Evolutionary conservation across 2,797 vertebrate species (phyloP).

Genomic region (Microcaecilia unicolor): DNA sequence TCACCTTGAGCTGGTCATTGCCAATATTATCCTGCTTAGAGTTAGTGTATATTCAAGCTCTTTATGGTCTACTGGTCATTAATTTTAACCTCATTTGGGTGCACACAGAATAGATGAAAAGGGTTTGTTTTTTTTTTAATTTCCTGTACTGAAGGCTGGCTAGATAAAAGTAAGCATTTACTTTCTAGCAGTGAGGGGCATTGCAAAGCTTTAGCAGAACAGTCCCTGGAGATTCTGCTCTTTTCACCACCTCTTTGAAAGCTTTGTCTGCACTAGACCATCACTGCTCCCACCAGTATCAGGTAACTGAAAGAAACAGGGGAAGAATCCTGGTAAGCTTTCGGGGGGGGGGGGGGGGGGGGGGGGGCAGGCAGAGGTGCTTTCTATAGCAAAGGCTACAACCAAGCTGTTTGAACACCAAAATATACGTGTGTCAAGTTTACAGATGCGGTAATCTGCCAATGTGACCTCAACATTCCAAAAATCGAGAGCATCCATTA

Average conservation of each 20-base stretch:
- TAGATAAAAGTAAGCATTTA: no score
- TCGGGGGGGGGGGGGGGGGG: no score
- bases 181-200: no score
- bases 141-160: no score
- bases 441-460: slow-evolving; percentile 48
- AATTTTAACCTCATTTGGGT: no score
- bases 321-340: slow-evolving; percentile 24
- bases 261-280: slow-evolving; percentile 81
- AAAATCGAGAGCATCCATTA: slow-evolving; percentile 49
- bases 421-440: slow-evolving; percentile 48
- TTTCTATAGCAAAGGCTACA: slow-evolving; percentile 44
- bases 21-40: slow-evolving; percentile 35
- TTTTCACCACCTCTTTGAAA: slow-evolving; percentile 88
- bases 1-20: slow-evolving; percentile 31
- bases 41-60: no score
- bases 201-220: slow-evolving; percentile 34
- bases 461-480: slow-evolving; percentile 62
- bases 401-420: slow-evolving; percentile 32
- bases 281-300: slow-evolving; percentile 92
- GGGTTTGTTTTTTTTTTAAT: no score
- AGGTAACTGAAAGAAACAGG: slow-evolving; percentile 70
- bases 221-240: slow-evolving; percentile 61
- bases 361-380: slow-evolving; percentile 35
- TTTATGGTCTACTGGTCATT: no score
- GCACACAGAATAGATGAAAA: no score